Conservation (phyloP, 2,113 vertebrate genomes). For the Arenaria interpres region DNA sequence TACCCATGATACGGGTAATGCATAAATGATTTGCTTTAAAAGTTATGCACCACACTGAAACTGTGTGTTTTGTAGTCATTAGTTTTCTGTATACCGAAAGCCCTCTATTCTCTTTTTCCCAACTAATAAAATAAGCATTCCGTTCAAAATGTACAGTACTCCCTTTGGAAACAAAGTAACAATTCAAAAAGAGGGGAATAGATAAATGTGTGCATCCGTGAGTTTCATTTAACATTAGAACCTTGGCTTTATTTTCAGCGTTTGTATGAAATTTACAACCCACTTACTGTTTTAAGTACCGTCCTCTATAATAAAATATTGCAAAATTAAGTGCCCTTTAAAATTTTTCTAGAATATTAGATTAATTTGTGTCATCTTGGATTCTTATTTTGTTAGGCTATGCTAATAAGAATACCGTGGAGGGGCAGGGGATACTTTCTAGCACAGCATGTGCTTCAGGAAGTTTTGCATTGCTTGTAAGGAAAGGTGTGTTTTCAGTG, state of each 20-base stretch:
- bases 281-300: neutral
- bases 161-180: neutral
- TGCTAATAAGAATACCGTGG: neutral
- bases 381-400: neutral
- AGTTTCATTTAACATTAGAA: neutral
- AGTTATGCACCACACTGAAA: neutral
- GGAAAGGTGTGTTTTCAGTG: neutral
- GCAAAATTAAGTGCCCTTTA: neutral
- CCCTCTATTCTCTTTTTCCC: neutral
- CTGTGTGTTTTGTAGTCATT: neutral
- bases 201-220: neutral
- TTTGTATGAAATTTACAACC: neutral
- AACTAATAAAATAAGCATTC: neutral
- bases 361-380: accelerated
- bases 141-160: neutral
- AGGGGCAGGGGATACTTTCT: neutral
- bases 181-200: neutral
- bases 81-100: neutral
- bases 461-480: neutral
- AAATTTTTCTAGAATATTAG: neutral
- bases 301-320: neutral
- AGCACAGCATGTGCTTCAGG: neutral
- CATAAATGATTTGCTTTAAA: neutral
- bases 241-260: neutral
- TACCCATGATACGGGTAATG: neutral